These are phyloP conservation scores for Neodon shergylaensis DNA, from an alignment of 2,113 vertebrate genomes.

Conservation along the genomic window DNA sequence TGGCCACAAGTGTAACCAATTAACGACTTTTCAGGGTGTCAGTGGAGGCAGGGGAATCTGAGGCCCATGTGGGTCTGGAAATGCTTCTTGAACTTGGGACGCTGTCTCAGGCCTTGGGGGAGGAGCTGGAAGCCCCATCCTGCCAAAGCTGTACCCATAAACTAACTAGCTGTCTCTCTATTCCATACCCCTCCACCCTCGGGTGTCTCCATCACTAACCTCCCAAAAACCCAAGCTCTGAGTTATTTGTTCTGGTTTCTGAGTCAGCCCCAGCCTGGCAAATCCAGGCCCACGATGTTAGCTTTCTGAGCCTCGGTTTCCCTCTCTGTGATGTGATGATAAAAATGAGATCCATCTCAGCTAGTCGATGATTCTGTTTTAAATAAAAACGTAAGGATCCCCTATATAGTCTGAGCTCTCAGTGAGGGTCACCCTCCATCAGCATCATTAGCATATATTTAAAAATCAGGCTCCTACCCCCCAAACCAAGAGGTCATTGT, in stretches of 20 bases:
- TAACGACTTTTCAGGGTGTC: conserved; percentile 57
- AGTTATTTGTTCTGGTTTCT: not conserved
- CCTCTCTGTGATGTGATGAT: not conserved
- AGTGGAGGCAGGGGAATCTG: conserved; percentile 44
- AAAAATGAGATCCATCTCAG: not conserved
- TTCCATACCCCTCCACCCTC: not conserved
- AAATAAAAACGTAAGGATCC: not conserved
- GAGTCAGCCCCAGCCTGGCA: not conserved
- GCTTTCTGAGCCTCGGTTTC: conserved; percentile 26
- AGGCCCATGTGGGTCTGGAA: not conserved
- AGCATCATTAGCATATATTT: not conserved
- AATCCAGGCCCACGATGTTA: not conserved
- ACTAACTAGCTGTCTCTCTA: not conserved
- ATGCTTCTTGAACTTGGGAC: not conserved
- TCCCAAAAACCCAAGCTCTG: not conserved
- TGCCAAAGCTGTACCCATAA: not conserved
- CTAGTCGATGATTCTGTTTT: conserved; percentile 4
- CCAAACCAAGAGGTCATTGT: not conserved
- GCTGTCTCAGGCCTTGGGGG: not conserved
- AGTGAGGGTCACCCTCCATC: not conserved
- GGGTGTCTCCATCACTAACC: not conserved
- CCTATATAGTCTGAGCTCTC: not conserved
- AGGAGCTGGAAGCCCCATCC: not conserved
- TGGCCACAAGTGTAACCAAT: conserved; percentile 60
- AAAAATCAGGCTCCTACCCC: not conserved